These are phyloP conservation scores for Eilema sororculum DNA, from an alignment of 2,888 invertebrate species.

Conservation along the genomic window DNA sequence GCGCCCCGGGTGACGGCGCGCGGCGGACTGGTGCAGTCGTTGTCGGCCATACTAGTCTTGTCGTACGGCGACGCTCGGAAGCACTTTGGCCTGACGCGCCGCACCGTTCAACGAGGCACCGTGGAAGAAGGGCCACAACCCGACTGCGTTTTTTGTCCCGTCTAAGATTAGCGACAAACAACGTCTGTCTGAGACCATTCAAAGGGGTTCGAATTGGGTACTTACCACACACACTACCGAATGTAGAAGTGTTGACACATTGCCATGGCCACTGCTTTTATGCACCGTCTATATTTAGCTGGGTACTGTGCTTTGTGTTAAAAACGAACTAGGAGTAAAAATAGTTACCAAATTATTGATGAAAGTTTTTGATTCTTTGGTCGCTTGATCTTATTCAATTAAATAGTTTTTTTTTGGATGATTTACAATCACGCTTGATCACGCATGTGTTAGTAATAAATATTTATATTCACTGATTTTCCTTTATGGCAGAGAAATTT, in stretches of 20 bases:
- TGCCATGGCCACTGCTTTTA: constrained; percentile 18
- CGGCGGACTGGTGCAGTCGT: constrained; percentile 67
- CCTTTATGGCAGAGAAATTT: neutral
- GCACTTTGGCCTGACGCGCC: constrained; percentile 33
- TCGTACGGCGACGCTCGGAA: constrained; percentile 53
- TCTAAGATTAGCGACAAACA: constrained; percentile 80
- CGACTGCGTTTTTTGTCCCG: constrained; percentile 78
- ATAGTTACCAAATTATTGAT: neutral
- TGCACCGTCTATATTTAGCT: constrained; percentile 24
- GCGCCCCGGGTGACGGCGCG: constrained; percentile 69
- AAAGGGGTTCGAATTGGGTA: constrained; percentile 53
- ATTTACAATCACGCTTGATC: neutral
- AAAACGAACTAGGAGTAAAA: neutral
- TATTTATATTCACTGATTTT: neutral
- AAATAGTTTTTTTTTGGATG: neutral
- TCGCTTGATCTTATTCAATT: neutral
- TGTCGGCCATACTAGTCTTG: constrained; percentile 39
- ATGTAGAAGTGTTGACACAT: constrained; percentile 26
- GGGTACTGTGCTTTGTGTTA: constrained; percentile 17
- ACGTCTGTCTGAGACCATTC: constrained; percentile 69
- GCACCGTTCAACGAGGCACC: constrained; percentile 65
- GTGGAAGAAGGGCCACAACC: constrained; percentile 78
- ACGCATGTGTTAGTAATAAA: neutral
- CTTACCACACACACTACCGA: constrained; percentile 21
- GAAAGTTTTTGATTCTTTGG: neutral